A percentile compares a stretch with the other conserved stretches of the same genome.
Evolutionary conservation across 2,797 vertebrate genomes (phyloP).

Genomic region (Phyllotis vaccarum): DNA sequence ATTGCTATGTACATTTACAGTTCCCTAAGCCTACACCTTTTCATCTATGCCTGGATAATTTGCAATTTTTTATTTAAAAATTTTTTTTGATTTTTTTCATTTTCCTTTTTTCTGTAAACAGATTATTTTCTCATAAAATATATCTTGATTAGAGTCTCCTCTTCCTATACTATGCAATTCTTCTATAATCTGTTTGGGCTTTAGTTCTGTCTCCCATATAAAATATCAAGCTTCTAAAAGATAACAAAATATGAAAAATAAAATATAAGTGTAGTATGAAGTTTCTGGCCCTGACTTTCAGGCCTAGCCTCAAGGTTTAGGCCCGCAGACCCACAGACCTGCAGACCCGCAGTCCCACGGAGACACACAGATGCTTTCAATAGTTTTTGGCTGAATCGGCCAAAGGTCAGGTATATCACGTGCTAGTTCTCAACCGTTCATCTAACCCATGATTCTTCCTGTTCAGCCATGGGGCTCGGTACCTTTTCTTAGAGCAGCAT

Average conservation of each 20-base stretch:
- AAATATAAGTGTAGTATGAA: too few relatives aligned
- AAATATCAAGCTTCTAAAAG: background rate
- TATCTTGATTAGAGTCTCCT: background rate
- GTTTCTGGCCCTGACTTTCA: too few relatives aligned
- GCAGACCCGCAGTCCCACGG: too few relatives aligned
- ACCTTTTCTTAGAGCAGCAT: too few relatives aligned
- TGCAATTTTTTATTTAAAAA: background rate
- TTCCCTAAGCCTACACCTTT: background rate
- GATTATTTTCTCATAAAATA: background rate
- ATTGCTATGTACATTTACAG: background rate
- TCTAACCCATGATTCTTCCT: too few relatives aligned
- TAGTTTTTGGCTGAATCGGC: too few relatives aligned
- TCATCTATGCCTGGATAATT: background rate
- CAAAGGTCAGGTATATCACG: too few relatives aligned
- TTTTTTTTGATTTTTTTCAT: background rate
- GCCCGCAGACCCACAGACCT: too few relatives aligned
- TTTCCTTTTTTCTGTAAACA: background rate
- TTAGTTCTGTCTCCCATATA: background rate
- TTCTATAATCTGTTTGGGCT: rapidly evolving
- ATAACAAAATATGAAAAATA: background rate
- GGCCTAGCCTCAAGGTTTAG: too few relatives aligned
- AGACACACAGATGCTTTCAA: too few relatives aligned
- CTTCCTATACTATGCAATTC: background rate
- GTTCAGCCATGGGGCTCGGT: too few relatives aligned
- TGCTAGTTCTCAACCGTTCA: too few relatives aligned